Evolutionary conservation across 2,888 invertebrate genomes (phyloP), one percentile per base, ranked within the genome.

Genomic region (Brachyptera risi): DNA sequence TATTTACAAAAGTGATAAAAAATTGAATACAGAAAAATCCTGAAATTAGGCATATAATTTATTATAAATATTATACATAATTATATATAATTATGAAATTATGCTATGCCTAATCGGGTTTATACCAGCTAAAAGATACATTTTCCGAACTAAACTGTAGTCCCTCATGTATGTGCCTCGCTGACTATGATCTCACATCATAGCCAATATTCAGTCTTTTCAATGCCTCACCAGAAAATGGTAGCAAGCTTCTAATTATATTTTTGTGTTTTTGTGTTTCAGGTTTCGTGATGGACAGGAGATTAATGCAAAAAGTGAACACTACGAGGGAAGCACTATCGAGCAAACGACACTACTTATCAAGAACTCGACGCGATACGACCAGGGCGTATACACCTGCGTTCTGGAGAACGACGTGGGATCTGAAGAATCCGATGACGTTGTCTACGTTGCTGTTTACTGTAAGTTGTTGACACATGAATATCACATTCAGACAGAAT

Each of bases 351-450:
- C 88, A 0, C 79, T 96, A 49, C 82, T 87, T 62, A 89, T 96
- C 67, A 82, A 83, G 69, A 86, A 90, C 68, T 84, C 92, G 0
- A 82, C 83, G 1, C 83, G 90, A 9, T 79, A 79, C 1, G 95
- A 96, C 74, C 86, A 88, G 75, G 96, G 94, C 56, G 85, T 86
- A 69, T 96, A 96, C 75, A 84, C 85, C 24, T 96, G 95, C 71
- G 79, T 85, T 63, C 81, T 94, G 50, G 81, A 84, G 66, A 96
- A 96, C 73, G 82, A 81, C 26, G 88, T 93, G 26, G 93, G 92
- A 3, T 81, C 84, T 51, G 85, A 87, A 9, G 81, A 82, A 66
- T 89, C 92, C 9, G 83, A 85, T n/a, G 85, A 86, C 38, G 81
- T 78, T 68, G 85, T 91, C 60, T 82, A 84, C 68, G 85, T 95